Conservation (phyloP, 1,140 invertebrate genomes). For the Oncopeltus fasciatus region DNA sequence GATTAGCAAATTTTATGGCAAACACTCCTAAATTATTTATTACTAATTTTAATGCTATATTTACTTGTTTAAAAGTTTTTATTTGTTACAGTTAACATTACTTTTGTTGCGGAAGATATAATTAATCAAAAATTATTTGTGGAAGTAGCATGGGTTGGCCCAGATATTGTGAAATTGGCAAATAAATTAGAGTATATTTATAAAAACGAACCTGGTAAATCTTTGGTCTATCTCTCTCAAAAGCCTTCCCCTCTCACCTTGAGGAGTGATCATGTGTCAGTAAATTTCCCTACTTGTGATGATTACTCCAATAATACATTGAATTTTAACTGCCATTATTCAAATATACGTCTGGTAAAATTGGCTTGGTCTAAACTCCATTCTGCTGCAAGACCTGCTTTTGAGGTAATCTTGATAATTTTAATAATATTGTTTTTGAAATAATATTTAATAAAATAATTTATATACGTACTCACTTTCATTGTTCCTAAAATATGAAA, state of each 20-base stretch:
- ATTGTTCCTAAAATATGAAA: too few species aligned
- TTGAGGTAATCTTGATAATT: too few species aligned
- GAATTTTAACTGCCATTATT: conserved; percentile 40
- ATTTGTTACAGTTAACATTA: not conserved
- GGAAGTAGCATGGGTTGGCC: conserved; percentile 48
- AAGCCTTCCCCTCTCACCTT: conserved; percentile 6
- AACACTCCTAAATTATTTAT: too few species aligned
- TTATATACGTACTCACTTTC: too few species aligned
- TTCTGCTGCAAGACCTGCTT: conserved; percentile 34
- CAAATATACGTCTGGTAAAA: conserved; percentile 49
- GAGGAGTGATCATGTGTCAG: conserved; percentile 9
- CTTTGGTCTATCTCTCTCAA: not conserved
- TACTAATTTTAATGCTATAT: too few species aligned
- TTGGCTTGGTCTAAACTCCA: conserved; percentile 44
- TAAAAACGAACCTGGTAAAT: conserved; percentile 16
- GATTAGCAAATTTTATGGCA: too few species aligned
- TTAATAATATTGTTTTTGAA: too few species aligned
- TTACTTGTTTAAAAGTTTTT: too few species aligned
- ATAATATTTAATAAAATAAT: too few species aligned
- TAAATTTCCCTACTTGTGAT: conserved; percentile 41
- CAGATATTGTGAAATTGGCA: conserved; percentile 35
- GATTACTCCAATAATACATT: conserved; percentile 24
- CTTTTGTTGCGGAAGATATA: conserved; percentile 36
- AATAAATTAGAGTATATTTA: conserved; percentile 32
- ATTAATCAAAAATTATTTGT: conserved; percentile 36